Conservation (phyloP, 2,113 vertebrate species). For the Lasiurus cinereus region DNA sequence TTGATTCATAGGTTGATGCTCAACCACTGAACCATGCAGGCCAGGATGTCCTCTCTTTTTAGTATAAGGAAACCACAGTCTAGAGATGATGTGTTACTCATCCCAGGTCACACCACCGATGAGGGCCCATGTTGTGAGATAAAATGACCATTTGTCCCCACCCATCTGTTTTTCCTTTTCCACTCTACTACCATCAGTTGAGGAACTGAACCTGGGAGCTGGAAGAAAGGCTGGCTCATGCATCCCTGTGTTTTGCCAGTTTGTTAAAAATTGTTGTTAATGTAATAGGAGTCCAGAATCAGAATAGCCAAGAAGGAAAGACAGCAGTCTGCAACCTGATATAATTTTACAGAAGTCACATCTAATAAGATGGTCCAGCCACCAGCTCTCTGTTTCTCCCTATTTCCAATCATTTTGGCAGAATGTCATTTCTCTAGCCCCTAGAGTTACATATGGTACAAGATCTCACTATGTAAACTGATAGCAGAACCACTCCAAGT, state of each 20-base stretch:
- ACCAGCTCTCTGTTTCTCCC: conserved; percentile 72
- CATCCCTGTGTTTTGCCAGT: background rate
- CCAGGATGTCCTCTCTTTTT: background rate
- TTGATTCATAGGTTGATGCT: no score
- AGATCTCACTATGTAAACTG: conserved; percentile 84
- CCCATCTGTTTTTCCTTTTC: background rate
- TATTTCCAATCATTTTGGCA: conserved; percentile 79
- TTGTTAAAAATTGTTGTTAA: conserved; percentile 48
- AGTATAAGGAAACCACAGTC: background rate
- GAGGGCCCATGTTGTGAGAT: background rate
- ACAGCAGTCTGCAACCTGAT: background rate
- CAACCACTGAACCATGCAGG: background rate
- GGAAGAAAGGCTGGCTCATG: background rate
- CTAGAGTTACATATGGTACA: conserved; percentile 81
- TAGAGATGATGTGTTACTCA: background rate
- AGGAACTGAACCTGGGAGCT: background rate
- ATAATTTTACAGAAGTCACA: conserved; percentile 34
- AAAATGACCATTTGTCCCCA: background rate
- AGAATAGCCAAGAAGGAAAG: background rate
- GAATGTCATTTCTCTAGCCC: conserved; percentile 74
- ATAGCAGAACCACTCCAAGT: conserved; percentile 79
- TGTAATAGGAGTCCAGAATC: background rate
- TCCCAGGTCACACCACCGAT: background rate
- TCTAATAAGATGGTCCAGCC: conserved; percentile 71
- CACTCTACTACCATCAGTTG: background rate